Evolutionary conservation across 2,797 vertebrate genomes (phyloP).

Genomic region (Arremon aurantiirostris): DNA sequence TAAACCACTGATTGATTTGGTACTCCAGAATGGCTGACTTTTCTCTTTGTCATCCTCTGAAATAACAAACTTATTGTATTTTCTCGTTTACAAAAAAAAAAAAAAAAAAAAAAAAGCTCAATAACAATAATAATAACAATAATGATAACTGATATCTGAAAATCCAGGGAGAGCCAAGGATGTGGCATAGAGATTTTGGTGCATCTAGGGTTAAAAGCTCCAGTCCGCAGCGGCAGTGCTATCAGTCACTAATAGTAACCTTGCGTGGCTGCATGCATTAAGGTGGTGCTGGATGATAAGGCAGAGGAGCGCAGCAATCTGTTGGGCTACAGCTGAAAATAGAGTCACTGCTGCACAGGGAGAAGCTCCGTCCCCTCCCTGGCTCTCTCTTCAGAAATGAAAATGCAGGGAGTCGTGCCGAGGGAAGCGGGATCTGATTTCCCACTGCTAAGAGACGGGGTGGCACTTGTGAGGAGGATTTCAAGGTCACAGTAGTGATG

Average conservation of each 20-base stretch:
- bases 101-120: background rate
- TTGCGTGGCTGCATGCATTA: slow-evolving; percentile 40
- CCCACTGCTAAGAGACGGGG: slow-evolving; percentile 51
- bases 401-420: slow-evolving; percentile 21
- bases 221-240: background rate
- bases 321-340: slow-evolving; percentile 35
- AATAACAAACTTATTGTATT: background rate
- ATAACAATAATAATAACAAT: background rate
- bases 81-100: background rate
- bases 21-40: slow-evolving; percentile 6
- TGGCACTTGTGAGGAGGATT: slow-evolving; percentile 38
- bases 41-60: background rate
- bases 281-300: slow-evolving; percentile 54
- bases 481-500: slow-evolving; percentile 68
- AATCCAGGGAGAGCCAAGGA: background rate
- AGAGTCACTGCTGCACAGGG: slow-evolving; percentile 1
- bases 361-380: slow-evolving; percentile 47
- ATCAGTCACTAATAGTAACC: slow-evolving; percentile 62
- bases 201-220: slow-evolving; percentile 26
- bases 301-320: slow-evolving; percentile 39
- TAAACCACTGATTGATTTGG: slow-evolving; percentile 23
- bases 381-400: slow-evolving; percentile 56
- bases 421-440: slow-evolving; percentile 63
- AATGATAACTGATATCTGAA: background rate
- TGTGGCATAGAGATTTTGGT: background rate